A percentile compares a stretch with the other conserved stretches of the same genome.
Conservation (phyloP, 1,140 invertebrate genomes). For the Drosophila bocki region DNA sequence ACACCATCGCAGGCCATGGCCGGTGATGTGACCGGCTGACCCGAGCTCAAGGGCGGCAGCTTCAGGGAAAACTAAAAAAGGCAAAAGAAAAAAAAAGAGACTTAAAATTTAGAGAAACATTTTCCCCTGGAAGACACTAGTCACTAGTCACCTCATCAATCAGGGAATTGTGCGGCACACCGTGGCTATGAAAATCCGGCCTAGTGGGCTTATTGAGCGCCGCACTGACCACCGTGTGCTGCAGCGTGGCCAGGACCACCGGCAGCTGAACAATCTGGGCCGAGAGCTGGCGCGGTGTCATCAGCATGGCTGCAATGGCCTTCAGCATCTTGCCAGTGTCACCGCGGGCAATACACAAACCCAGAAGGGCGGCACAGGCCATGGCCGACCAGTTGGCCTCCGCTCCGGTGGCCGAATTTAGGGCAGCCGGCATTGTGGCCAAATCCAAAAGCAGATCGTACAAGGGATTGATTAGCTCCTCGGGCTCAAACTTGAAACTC, state of each 20-base stretch:
- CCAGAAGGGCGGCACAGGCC: constrained; percentile 95
- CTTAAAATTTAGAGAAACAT: no score
- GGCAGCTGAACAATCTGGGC: constrained; percentile 95
- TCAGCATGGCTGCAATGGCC: constrained; percentile 94
- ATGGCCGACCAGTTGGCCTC: constrained; percentile 92
- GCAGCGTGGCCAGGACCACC: constrained; percentile 92
- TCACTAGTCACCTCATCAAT: constrained; percentile 88
- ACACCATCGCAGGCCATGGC: constrained; percentile 94
- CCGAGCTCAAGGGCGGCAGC: constrained; percentile 25
- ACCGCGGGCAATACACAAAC: constrained; percentile 95
- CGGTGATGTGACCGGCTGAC: constrained; percentile 73
- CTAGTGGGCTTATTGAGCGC: constrained; percentile 92
- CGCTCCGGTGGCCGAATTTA: constrained; percentile 85
- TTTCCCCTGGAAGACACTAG: no score
- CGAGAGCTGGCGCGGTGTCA: constrained; percentile 92
- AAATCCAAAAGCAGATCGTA: constrained; percentile 92
- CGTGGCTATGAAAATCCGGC: constrained; percentile 95
- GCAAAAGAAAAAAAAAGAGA: no score
- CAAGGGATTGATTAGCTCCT: constrained; percentile 91
- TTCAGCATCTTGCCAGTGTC: constrained; percentile 96
- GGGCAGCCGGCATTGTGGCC: constrained; percentile 88
- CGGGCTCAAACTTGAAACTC: constrained; percentile 87
- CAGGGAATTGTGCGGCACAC: constrained; percentile 92
- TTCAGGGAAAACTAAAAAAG: constrained; percentile 65
- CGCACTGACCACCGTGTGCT: constrained; percentile 95